These are phyloP conservation scores for Falco peregrinus DNA, from an alignment of 2,797 vertebrate genomes.

Conservation along the genomic window DNA sequence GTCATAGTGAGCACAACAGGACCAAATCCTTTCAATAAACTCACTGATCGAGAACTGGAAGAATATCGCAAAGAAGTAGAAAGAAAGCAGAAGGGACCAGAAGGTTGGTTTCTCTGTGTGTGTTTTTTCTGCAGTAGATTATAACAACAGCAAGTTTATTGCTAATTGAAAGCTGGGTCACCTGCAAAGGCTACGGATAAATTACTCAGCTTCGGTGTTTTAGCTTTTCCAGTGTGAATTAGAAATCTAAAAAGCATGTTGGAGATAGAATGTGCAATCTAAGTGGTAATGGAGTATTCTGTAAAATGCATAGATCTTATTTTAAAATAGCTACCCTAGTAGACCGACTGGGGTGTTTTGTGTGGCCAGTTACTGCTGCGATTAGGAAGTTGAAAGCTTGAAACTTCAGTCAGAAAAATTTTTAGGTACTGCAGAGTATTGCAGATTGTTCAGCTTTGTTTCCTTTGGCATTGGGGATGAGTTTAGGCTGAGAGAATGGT, in stretches of 20 bases:
- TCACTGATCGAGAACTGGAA: conserved; percentile 93
- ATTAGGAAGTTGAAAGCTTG: background rate
- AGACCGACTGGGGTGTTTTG: background rate
- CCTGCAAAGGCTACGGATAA: background rate
- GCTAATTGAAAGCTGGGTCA: background rate
- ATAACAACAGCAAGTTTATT: background rate
- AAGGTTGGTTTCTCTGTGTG: conserved; percentile 79
- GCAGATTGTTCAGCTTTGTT: background rate
- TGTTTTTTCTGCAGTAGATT: background rate
- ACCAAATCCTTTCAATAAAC: conserved; percentile 96
- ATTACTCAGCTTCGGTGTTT: background rate
- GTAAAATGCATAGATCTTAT: background rate
- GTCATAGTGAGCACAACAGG: conserved; percentile 93
- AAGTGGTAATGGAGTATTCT: background rate
- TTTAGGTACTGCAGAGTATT: background rate
- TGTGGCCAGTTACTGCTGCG: background rate
- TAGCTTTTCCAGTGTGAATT: background rate
- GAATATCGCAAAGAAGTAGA: conserved; percentile 95
- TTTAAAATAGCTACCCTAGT: background rate
- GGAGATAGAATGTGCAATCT: background rate
- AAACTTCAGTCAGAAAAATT: background rate
- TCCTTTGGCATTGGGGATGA: background rate
- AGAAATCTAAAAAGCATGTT: background rate
- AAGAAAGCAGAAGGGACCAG: conserved; percentile 90
- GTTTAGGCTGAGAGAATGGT: background rate